These are phyloP conservation scores for Atopsyche davidsoni DNA, from an alignment of 1,140 invertebrate genomes.

Conservation along the genomic window DNA sequence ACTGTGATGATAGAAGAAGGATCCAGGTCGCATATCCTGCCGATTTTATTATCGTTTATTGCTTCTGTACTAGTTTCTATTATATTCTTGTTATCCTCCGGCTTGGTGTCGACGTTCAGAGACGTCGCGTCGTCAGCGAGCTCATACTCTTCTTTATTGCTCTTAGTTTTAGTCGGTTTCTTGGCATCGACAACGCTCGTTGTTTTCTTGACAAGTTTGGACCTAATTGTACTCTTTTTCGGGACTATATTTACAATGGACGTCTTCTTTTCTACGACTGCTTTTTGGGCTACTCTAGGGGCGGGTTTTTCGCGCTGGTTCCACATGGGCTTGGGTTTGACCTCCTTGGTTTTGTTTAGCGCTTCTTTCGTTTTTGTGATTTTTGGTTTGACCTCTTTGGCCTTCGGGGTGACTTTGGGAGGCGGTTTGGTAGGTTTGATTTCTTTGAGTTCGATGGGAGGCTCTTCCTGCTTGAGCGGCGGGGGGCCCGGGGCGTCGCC, in stretches of 20 bases:
- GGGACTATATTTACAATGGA: constrained; percentile 9
- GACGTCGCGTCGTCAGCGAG: constrained; percentile 52
- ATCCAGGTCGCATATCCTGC: constrained; percentile 38
- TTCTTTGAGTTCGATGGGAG: constrained; percentile 13
- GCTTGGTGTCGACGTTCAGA: constrained; percentile 40
- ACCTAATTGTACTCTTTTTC: constrained; percentile 22
- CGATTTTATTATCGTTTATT: constrained; percentile 34
- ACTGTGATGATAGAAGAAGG: constrained; percentile 51
- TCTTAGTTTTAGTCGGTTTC: constrained; percentile 31
- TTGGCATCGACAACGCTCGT: constrained; percentile 25
- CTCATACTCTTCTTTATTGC: constrained; percentile 48
- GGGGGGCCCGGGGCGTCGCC: constrained; percentile 19
- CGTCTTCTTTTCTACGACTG: constrained; percentile 21
- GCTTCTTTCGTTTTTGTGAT: constrained; percentile 16
- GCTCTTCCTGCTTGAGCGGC: constrained; percentile 15
- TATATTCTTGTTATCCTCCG: constrained; percentile 21
- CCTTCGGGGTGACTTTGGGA: constrained; percentile 4
- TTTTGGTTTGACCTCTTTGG: constrained; percentile 20
- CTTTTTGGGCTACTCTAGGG: constrained; percentile 8
- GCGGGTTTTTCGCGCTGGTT: constrained; percentile 10
- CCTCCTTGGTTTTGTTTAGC: constrained; percentile 14
- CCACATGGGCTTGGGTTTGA: constrained; percentile 13
- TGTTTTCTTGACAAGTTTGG: constrained; percentile 12
- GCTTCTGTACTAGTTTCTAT: neutral
- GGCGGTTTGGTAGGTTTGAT: constrained; percentile 15